Evolutionary conservation across 2,888 invertebrate genomes (phyloP).

Genomic region (Meghimatium bilineatum): DNA sequence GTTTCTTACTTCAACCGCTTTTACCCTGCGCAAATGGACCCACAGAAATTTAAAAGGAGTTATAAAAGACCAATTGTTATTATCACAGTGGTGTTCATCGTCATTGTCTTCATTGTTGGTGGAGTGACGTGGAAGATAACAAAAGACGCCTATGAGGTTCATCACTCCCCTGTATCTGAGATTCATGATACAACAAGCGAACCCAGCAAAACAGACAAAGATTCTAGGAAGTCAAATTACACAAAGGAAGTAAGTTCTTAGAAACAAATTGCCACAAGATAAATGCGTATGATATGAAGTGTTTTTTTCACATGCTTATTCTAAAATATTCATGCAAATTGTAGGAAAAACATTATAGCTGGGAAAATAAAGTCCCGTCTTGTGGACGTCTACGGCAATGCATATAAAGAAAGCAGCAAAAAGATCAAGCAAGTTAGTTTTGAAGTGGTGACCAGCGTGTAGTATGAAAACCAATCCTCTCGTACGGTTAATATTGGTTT

Average conservation of each 20-base stretch:
- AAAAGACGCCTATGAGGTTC: conserved; percentile 35
- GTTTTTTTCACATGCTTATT: too few relatives aligned
- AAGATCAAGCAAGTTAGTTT: too few relatives aligned
- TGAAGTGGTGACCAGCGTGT: too few relatives aligned
- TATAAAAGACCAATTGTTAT: not conserved
- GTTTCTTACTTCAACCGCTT: not conserved
- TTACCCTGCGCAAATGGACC: not conserved
- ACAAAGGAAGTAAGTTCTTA: conserved; percentile 8
- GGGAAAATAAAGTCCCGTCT: too few relatives aligned
- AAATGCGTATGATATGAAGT: too few relatives aligned
- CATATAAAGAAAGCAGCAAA: too few relatives aligned
- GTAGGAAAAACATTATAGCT: too few relatives aligned
- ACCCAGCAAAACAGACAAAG: not conserved
- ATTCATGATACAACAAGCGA: not conserved
- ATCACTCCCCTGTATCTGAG: not conserved
- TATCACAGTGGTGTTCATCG: not conserved
- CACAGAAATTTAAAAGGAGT: not conserved
- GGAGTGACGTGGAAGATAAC: conserved; percentile 65
- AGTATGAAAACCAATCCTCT: too few relatives aligned
- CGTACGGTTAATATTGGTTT: too few relatives aligned
- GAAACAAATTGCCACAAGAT: too few relatives aligned
- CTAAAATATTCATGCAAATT: too few relatives aligned
- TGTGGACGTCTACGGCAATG: too few relatives aligned
- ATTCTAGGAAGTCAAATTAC: not conserved
- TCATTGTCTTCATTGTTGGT: conserved; percentile 52